Conservation (phyloP, 2,888 invertebrate species). For the Morpho achilles region DNA sequence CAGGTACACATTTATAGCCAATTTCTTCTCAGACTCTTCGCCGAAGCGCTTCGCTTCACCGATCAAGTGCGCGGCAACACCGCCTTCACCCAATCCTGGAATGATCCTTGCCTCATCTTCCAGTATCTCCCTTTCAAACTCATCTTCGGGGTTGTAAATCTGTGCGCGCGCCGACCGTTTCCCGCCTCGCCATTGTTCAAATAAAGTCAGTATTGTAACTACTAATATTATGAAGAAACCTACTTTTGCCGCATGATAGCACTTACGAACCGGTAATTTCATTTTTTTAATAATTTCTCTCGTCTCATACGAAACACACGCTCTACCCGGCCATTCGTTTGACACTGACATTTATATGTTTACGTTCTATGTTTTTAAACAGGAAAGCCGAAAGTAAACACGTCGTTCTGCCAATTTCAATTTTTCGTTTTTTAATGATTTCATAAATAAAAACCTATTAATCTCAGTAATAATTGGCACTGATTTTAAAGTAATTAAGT, state of each 20-base stretch:
- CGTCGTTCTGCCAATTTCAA: constrained; percentile 48
- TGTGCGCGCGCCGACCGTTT: constrained; percentile 46
- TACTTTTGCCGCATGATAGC: constrained; percentile 57
- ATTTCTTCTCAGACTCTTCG: constrained; percentile 86
- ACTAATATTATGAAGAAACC: constrained; percentile 50
- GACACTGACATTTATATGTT: constrained; percentile 38
- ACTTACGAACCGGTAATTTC: constrained; percentile 62
- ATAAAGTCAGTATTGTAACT: constrained; percentile 51
- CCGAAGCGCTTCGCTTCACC: constrained; percentile 83
- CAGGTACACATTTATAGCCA: constrained; percentile 92
- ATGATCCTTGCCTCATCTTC: constrained; percentile 83
- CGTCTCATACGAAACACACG: constrained; percentile 28
- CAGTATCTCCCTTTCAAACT: constrained; percentile 72
- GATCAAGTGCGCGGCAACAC: constrained; percentile 81
- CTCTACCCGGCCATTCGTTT: constrained; percentile 29
- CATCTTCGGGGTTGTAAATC: constrained; percentile 36
- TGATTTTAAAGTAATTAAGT: neutral
- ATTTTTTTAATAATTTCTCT: constrained; percentile 42
- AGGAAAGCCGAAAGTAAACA: constrained; percentile 80
- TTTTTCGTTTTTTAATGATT: neutral
- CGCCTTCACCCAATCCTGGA: constrained; percentile 85
- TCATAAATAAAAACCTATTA: no score
- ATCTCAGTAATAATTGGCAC: no score
- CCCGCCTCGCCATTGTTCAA: constrained; percentile 69
- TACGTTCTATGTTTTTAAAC: constrained; percentile 52